Percentiles rank a stretch among this genome's conserved stretches.
These are phyloP conservation scores for Rhyacophila evoluta DNA, from an alignment of 2,888 invertebrate genomes.

Conservation along the genomic window DNA sequence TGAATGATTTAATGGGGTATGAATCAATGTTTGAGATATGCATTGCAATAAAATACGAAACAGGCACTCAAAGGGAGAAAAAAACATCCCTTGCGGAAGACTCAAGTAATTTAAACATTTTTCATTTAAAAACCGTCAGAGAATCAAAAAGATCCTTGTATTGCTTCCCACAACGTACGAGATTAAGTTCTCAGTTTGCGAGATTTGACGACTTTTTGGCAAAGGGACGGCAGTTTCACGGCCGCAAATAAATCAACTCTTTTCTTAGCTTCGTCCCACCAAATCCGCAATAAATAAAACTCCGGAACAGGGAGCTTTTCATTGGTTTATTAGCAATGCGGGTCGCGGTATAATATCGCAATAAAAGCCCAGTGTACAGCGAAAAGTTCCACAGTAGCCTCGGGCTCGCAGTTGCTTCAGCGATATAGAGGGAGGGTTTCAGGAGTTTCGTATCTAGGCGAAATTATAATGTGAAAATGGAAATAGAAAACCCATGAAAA, in stretches of 20 bases:
- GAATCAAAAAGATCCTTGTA: neutral
- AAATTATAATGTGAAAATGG: neutral
- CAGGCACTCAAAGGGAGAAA: neutral
- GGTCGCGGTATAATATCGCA: slow-evolving; percentile 48
- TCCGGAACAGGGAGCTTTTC: slow-evolving; percentile 34
- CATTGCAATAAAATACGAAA: neutral
- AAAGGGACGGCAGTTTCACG: neutral
- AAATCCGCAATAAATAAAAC: slow-evolving; percentile 30
- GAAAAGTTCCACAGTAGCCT: slow-evolving; percentile 34
- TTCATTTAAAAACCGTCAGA: neutral
- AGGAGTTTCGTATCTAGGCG: neutral
- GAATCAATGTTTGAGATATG: neutral
- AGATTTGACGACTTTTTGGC: slow-evolving; percentile 12
- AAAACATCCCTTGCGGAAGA: neutral
- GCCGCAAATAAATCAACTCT: slow-evolving; percentile 11
- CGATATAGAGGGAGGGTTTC: neutral
- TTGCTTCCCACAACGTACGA: neutral
- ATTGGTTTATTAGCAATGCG: slow-evolving; percentile 48
- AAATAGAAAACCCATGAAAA: too few species aligned
- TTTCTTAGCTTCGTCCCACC: slow-evolving; percentile 2
- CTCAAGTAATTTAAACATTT: neutral
- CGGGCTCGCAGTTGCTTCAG: neutral
- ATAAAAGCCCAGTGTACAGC: slow-evolving; percentile 46
- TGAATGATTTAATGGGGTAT: too few species aligned
- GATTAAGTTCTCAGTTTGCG: slow-evolving; percentile 7